Evolutionary conservation across 1,140 invertebrate genomes (phyloP).

Genomic region (Drosophila navojoa): DNA sequence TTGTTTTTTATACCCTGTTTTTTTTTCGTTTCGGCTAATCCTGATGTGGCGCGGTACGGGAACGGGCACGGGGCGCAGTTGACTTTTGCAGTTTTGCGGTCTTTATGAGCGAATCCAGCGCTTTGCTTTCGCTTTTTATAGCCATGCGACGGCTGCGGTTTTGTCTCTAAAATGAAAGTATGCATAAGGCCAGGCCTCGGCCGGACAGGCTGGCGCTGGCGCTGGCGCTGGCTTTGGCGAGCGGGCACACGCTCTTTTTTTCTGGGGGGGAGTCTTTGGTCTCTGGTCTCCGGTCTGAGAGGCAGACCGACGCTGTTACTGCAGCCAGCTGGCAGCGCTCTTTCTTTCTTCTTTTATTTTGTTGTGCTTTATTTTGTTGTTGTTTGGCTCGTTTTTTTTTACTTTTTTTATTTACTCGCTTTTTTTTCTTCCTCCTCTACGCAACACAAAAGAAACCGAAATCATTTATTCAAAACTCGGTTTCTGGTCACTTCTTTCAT

Average conservation of each 20-base stretch:
- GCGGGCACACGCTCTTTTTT: too few species aligned
- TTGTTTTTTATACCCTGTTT: neutral
- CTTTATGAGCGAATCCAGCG: constrained; percentile 79
- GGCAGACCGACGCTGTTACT: constrained; percentile 54
- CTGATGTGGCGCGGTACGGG: constrained; percentile 20
- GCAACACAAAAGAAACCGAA: constrained; percentile 72
- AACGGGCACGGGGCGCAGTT: constrained; percentile 43
- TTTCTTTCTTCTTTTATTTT: constrained; percentile 45
- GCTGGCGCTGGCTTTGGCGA: too few species aligned
- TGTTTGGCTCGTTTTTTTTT: constrained; percentile 47
- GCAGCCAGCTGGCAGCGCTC: constrained; percentile 40
- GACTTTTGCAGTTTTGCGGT: constrained; percentile 77
- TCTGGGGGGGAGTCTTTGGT: neutral
- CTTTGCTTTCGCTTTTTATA: constrained; percentile 80
- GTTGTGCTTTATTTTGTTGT: constrained; percentile 56
- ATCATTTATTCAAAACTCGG: constrained; percentile 75
- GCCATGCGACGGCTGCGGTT: constrained; percentile 27
- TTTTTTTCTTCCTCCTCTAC: constrained; percentile 29
- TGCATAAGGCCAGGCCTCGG: constrained; percentile 43
- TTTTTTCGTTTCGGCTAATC: constrained; percentile 30
- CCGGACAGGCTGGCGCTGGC: constrained; percentile 16
- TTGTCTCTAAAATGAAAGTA: constrained; percentile 66
- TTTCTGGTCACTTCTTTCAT: constrained; percentile 73
- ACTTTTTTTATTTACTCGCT: neutral
- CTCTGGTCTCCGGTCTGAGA: neutral